These are phyloP conservation scores for Tinamus major DNA, from an alignment of 2,797 vertebrate genomes.

Conservation along the genomic window DNA sequence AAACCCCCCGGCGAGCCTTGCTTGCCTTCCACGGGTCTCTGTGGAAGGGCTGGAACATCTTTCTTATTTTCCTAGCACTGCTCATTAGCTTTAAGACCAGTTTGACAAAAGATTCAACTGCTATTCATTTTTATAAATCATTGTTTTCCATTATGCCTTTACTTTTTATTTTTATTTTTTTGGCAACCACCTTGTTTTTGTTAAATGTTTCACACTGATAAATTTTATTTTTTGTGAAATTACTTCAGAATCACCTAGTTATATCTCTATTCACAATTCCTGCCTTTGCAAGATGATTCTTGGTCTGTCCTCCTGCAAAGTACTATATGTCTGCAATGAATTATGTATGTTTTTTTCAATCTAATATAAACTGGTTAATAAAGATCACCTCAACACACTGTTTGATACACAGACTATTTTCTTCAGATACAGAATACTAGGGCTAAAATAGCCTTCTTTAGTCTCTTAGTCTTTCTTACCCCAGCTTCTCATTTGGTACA, in stretches of 20 bases:
- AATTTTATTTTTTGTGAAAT: neutral
- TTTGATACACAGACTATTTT: neutral
- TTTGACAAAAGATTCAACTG: neutral
- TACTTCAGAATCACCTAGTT: neutral
- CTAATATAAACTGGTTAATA: neutral
- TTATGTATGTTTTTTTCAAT: neutral
- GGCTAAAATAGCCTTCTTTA: no score
- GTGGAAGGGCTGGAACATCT: fast-evolving
- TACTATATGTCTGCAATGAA: neutral
- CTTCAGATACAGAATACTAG: no score
- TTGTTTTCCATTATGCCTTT: neutral
- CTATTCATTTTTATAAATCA: neutral
- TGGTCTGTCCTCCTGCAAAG: neutral
- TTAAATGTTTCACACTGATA: neutral
- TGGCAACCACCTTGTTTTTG: no score
- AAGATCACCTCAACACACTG: neutral
- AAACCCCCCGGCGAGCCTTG: neutral
- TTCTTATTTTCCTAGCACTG: neutral
- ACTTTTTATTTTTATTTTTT: no score
- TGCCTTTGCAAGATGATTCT: neutral
- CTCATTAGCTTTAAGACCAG: neutral
- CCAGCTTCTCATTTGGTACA: no score
- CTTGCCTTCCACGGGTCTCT: neutral
- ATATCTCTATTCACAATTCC: neutral
- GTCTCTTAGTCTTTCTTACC: no score